Percentiles rank a stretch among this genome's conserved stretches.
These are phyloP conservation scores for Drepana arcuata DNA, from an alignment of 1,140 invertebrate species.

Conservation along the genomic window DNA sequence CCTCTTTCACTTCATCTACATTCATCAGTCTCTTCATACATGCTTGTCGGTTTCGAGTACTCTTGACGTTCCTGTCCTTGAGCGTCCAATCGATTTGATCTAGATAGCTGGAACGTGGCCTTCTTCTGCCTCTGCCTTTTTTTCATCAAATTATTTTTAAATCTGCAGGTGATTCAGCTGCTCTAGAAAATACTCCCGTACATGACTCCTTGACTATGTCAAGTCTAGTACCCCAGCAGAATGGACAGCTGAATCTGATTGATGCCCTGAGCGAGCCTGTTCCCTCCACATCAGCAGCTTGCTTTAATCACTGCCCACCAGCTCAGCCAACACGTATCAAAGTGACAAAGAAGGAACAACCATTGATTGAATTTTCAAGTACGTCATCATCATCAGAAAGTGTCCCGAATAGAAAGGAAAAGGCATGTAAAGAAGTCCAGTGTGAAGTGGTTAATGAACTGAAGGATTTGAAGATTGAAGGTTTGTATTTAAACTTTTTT, in stretches of 20 bases:
- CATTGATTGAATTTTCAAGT: slow-evolving; percentile 45
- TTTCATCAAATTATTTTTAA: too few relatives aligned
- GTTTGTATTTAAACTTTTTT: too few relatives aligned
- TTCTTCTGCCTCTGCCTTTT: too few relatives aligned
- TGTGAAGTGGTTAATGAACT: slow-evolving; percentile 19
- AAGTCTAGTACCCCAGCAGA: not conserved
- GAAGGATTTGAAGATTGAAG: slow-evolving; percentile 17
- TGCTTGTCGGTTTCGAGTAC: too few relatives aligned
- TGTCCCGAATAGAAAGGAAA: slow-evolving; percentile 20
- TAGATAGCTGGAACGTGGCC: too few relatives aligned
- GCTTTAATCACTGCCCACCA: slow-evolving; percentile 19
- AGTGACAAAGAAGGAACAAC: slow-evolving; percentile 31
- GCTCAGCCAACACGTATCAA: slow-evolving; percentile 23
- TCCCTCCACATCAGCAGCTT: slow-evolving; percentile 38
- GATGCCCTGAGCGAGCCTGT: slow-evolving; percentile 42
- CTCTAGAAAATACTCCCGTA: slow-evolving; percentile 23
- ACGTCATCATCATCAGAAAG: slow-evolving; percentile 40
- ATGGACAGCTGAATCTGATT: slow-evolving; percentile 27
- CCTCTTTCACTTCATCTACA: too few relatives aligned
- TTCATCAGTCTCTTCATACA: too few relatives aligned
- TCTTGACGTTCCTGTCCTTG: too few relatives aligned
- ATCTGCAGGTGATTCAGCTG: not conserved
- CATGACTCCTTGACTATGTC: slow-evolving; percentile 23
- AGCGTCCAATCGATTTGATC: too few relatives aligned
- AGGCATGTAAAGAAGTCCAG: slow-evolving; percentile 24